These are phyloP conservation scores for Typhlichthys eigenmanni DNA, from an alignment of 2,797 vertebrate genomes.

Conservation along the genomic window DNA sequence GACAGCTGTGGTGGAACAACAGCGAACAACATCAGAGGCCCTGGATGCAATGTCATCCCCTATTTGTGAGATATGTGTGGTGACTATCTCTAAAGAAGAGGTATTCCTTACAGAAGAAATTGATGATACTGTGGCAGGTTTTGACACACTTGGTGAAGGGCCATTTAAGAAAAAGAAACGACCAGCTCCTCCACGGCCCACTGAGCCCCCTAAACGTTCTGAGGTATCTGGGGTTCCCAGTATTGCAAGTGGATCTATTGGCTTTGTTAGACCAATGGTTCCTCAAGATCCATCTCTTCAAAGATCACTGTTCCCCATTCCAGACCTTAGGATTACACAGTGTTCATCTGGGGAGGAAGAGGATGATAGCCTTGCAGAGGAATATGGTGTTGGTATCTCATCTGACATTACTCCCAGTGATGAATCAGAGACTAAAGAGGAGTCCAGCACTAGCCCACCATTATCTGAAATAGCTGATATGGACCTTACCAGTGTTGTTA, in stretches of 20 bases:
- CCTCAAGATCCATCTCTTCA: constrained; percentile 77
- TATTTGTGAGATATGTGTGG: constrained; percentile 84
- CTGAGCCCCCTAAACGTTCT: constrained; percentile 73
- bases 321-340: constrained; percentile 97
- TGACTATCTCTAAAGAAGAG: constrained; percentile 82
- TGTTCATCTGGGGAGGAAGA: constrained; percentile 95
- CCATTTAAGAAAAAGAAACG: constrained; percentile 84
- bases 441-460: constrained; percentile 48
- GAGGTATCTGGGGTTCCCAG: constrained; percentile 66
- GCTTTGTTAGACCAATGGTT: constrained; percentile 76
- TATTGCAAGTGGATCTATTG: constrained; percentile 70
- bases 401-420: constrained; percentile 73
- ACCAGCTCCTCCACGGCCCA: constrained; percentile 79
- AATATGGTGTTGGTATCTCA: constrained; percentile 72
- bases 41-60: constrained; percentile 73
- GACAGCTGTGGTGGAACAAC: constrained; percentile 51
- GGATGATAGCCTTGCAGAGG: constrained; percentile 86
- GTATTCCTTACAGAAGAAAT: constrained; percentile 64
- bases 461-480: constrained; percentile 59
- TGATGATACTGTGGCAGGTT: constrained; percentile 72
- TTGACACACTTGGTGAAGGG: constrained; percentile 80
- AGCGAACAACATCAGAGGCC: constrained; percentile 75
- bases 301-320: constrained; percentile 89
- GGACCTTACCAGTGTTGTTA: constrained; percentile 70
- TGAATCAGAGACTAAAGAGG: constrained; percentile 69